phyloP scores from a whole-genome alignment of 2,888 invertebrate genomes.

The Eulithis testata region DNA sequence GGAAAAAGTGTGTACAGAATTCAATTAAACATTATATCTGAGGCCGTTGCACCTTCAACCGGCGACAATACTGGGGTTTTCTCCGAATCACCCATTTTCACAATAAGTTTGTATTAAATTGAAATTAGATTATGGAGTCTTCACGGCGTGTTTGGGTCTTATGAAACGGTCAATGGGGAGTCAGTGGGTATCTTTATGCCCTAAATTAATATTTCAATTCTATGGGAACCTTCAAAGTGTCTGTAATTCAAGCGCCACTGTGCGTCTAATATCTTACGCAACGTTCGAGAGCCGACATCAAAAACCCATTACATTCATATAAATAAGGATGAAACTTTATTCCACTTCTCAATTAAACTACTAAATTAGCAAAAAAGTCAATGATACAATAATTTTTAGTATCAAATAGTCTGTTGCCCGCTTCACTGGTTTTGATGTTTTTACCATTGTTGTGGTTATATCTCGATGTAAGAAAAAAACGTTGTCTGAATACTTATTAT shows the following conservation, averaged over 20 bases:
- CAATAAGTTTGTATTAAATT: conserved; percentile 75
- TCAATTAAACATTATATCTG: conserved; percentile 72
- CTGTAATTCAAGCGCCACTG: conserved; percentile 39
- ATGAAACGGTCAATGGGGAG: conserved; percentile 80
- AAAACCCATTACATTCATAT: conserved; percentile 42
- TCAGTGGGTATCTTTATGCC: conserved; percentile 65
- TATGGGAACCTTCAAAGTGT: conserved; percentile 61
- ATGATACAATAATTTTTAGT: conserved; percentile 64
- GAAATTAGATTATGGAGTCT: conserved; percentile 79
- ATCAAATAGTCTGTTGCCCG: conserved; percentile 59
- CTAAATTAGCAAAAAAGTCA: conserved; percentile 65
- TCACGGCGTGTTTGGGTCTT: conserved; percentile 74
- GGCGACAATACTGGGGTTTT: conserved; percentile 75
- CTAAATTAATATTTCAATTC: conserved; percentile 75
- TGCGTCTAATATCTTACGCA: conserved; percentile 46
- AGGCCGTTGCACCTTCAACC: conserved; percentile 67
- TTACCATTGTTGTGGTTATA: conserved; percentile 62
- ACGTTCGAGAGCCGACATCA: conserved; percentile 36
- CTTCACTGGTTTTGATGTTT: conserved; percentile 66
- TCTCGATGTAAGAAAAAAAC: conserved; percentile 53
- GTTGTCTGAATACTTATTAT: conserved; percentile 49
- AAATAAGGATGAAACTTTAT: conserved; percentile 33
- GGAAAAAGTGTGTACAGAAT: conserved; percentile 68
- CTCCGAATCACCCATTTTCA: conserved; percentile 71
- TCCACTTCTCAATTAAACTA: conserved; percentile 61